Percentiles rank a stretch among this genome's conserved stretches.
These are phyloP conservation scores for Trissolcus basalis DNA, from an alignment of 1,140 invertebrate species.

Conservation along the genomic window DNA sequence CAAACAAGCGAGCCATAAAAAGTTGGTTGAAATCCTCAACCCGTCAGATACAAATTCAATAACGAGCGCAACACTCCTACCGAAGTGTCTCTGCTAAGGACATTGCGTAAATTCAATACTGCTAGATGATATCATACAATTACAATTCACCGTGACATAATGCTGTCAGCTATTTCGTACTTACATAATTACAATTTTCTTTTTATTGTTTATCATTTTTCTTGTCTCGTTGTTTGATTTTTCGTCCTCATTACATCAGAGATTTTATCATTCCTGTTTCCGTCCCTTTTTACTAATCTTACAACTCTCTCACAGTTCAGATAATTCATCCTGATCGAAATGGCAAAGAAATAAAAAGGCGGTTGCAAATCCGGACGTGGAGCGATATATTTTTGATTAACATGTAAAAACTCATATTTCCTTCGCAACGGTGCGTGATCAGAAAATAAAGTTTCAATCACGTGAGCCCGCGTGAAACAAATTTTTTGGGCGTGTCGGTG, in stretches of 20 bases:
- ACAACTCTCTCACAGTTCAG: too few relatives aligned
- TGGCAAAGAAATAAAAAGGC: slow-evolving; percentile 13
- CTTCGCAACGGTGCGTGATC: slow-evolving; percentile 48
- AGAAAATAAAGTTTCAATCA: slow-evolving; percentile 46
- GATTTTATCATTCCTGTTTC: too few relatives aligned
- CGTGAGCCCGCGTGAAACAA: slow-evolving; percentile 39
- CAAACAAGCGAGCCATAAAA: background rate
- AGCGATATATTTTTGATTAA: slow-evolving; percentile 12
- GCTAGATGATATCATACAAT: slow-evolving; percentile 50
- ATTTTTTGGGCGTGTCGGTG: slow-evolving; percentile 41
- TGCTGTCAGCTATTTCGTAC: slow-evolving; percentile 27
- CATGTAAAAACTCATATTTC: slow-evolving; percentile 52
- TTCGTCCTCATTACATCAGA: too few relatives aligned
- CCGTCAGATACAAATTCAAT: too few relatives aligned
- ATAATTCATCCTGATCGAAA: slow-evolving; percentile 37
- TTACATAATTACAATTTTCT: too few relatives aligned
- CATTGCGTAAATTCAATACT: slow-evolving; percentile 19
- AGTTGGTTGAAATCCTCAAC: too few relatives aligned
- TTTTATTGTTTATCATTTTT: slow-evolving; percentile 33
- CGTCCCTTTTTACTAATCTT: too few relatives aligned
- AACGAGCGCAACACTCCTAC: background rate
- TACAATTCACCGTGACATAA: slow-evolving; percentile 43
- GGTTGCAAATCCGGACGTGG: background rate
- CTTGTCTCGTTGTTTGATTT: slow-evolving; percentile 30
- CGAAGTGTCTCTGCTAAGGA: slow-evolving; percentile 19